phyloP scores from a whole-genome alignment of 2,113 vertebrate genomes.

The pig (Sus scrofa) region T2T-Sscrofa CM000823.6:23909001-23909500 shows the following conservation, averaged over 20 bases:
- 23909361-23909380: background rate
- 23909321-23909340: slow-evolving; percentile 63
- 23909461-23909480: background rate
- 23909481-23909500: background rate
- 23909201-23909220: slow-evolving; percentile 75
- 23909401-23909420: background rate
- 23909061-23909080: background rate
- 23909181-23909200: slow-evolving; percentile 72
- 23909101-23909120: slow-evolving; percentile 29
- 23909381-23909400: background rate
- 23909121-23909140: slow-evolving; percentile 50
- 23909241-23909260: slow-evolving; percentile 78
- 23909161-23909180: slow-evolving; percentile 66
- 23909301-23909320: slow-evolving; percentile 60
- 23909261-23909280: slow-evolving; percentile 75
- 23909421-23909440: background rate
- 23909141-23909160: slow-evolving; percentile 83
- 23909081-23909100: background rate
- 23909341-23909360: slow-evolving; percentile 36
- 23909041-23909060: background rate
- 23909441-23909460: background rate
- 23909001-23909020: slow-evolving; percentile 55
- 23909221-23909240: slow-evolving; percentile 74
- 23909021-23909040: background rate
- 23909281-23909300: slow-evolving; percentile 81